A percentile compares a stretch with the other conserved stretches of the same genome.
Evolutionary conservation across 2,797 vertebrate genomes (phyloP).

Genomic region (Dromococcyx pavoninus): DNA sequence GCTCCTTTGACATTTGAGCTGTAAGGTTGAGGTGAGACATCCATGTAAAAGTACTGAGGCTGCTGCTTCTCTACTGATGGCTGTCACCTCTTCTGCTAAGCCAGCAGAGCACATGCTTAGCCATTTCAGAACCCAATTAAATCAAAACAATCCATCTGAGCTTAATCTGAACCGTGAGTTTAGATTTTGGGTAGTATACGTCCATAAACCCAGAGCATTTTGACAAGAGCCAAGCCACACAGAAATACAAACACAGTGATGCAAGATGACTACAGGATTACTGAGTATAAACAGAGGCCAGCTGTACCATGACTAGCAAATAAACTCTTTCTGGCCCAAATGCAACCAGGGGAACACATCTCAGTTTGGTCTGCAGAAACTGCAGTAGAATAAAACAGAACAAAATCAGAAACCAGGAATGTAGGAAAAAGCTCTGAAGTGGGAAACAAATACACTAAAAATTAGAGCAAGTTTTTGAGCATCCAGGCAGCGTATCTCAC

Average conservation of each 20-base stretch:
- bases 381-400: neutral
- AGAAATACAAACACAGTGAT: neutral
- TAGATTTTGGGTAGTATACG: neutral
- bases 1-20: neutral
- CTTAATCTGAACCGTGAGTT: neutral
- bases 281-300: neutral
- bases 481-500: neutral
- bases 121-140: neutral
- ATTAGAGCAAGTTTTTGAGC: neutral
- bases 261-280: neutral
- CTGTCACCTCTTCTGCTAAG: neutral
- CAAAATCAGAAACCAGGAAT: neutral
- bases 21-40: neutral
- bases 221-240: neutral
- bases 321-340: neutral
- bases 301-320: neutral
- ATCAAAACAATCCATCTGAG: neutral
- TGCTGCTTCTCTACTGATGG: neutral
- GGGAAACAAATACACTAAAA: neutral
- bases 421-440: neutral
- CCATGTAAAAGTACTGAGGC: neutral
- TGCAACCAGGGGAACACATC: neutral
- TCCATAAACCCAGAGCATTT: neutral
- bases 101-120: neutral
- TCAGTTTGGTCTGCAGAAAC: neutral